These are phyloP conservation scores for Hassar affinis DNA, from an alignment of 2,113 vertebrate species.

Conservation along the genomic window DNA sequence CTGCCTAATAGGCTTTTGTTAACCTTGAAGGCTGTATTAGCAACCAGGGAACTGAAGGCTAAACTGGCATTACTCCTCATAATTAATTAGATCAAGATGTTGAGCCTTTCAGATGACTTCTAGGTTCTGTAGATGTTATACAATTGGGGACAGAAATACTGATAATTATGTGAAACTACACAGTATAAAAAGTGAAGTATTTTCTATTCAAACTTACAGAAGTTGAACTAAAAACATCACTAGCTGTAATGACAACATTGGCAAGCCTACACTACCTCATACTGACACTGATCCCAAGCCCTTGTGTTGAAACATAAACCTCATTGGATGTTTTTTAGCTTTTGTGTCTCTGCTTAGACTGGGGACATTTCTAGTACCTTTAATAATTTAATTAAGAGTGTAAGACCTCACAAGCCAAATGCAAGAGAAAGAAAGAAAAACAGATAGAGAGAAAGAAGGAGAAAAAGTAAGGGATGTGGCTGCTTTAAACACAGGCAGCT, in stretches of 20 bases:
- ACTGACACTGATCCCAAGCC: background rate
- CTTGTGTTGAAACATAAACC: background rate
- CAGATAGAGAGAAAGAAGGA: background rate
- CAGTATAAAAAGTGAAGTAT: background rate
- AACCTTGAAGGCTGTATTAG: conserved; percentile 25
- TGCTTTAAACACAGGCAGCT: conserved; percentile 19
- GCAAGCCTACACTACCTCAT: background rate
- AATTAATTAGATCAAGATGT: conserved; percentile 22
- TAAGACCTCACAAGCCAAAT: background rate
- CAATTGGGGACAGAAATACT: background rate
- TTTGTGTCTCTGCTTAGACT: background rate
- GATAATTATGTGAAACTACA: background rate
- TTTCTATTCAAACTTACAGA: background rate
- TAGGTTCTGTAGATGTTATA: background rate
- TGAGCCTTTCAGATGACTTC: background rate
- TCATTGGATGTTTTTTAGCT: background rate
- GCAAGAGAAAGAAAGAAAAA: background rate
- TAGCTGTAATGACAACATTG: background rate
- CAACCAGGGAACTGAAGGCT: conserved; percentile 10
- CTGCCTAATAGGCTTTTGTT: background rate
- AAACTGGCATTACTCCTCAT: background rate
- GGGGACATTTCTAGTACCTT: background rate
- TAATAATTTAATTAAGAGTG: background rate
- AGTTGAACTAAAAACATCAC: background rate
- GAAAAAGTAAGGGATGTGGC: background rate